These are phyloP conservation scores for Zele albiditarsus DNA, from an alignment of 2,888 invertebrate species.

Conservation along the genomic window DNA sequence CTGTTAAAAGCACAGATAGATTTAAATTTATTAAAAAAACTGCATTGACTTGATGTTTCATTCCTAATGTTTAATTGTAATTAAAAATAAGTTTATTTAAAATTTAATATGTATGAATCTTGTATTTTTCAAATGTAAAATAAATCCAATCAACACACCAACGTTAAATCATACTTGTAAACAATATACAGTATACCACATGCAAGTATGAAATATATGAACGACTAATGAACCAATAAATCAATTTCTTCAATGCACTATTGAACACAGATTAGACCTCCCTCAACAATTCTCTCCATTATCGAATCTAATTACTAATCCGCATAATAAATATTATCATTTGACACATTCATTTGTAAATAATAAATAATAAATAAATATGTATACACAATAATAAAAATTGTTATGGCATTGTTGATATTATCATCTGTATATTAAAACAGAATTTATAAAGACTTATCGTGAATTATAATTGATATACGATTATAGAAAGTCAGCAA, in stretches of 20 bases:
- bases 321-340: conserved; percentile 30
- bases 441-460: background rate
- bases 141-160: no score
- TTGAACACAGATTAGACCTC: conserved; percentile 28
- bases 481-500: conserved; percentile 20
- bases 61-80: no score
- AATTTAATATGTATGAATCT: no score
- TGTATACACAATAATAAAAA: no score
- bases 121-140: no score
- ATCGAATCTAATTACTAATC: conserved; percentile 25
- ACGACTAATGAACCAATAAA: conserved; percentile 21
- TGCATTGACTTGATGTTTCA: no score
- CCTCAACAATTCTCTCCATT: conserved; percentile 17
- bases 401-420: conserved; percentile 30
- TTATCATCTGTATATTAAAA: conserved; percentile 32
- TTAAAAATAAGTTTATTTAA: no score
- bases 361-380: background rate
- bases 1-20: no score
- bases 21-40: no score
- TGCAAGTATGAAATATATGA: no score
- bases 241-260: conserved; percentile 26
- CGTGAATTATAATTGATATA: conserved; percentile 35
- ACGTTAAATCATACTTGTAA: no score
- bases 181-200: background rate
- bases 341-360: conserved; percentile 4